phyloP scores from a whole-genome alignment of 2,888 invertebrate genomes.

The Rhaphigaster nebulosa region DNA sequence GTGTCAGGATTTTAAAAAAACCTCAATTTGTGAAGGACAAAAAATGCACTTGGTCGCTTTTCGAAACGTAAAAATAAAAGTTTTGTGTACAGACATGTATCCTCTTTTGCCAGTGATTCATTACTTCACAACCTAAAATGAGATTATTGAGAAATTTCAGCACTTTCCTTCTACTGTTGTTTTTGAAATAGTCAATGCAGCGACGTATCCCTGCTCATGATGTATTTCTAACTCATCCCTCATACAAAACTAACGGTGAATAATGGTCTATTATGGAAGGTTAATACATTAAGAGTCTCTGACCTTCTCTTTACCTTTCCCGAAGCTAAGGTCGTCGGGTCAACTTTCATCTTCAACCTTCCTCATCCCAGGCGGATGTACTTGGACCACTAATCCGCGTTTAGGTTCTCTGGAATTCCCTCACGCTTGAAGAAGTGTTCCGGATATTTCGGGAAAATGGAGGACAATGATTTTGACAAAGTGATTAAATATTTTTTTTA shows the following conservation, averaged over 20 bases:
- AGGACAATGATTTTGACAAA: not conserved
- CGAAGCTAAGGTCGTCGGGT: conserved; percentile 11
- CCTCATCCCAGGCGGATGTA: not conserved
- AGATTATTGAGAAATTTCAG: no score
- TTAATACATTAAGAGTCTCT: conserved; percentile 39
- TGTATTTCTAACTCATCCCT: not conserved
- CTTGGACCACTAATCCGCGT: not conserved
- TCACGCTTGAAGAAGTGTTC: not conserved
- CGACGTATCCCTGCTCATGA: not conserved
- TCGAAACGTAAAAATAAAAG: no score
- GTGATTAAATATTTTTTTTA: no score
- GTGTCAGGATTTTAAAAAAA: no score
- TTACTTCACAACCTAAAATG: no score
- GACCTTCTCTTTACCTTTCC: conserved; percentile 18
- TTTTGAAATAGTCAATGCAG: no score
- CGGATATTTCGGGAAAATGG: not conserved
- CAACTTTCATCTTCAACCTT: conserved; percentile 46
- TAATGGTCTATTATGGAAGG: not conserved
- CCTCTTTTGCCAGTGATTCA: no score
- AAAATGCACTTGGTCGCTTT: no score
- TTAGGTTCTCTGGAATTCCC: not conserved
- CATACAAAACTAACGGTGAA: conserved; percentile 9
- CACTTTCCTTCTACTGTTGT: no score
- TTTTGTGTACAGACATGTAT: no score
- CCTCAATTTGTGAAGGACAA: no score